Conservation (phyloP, 92 coral and sea anemone genomes). For the Umimayanthus kanabou region DNA sequence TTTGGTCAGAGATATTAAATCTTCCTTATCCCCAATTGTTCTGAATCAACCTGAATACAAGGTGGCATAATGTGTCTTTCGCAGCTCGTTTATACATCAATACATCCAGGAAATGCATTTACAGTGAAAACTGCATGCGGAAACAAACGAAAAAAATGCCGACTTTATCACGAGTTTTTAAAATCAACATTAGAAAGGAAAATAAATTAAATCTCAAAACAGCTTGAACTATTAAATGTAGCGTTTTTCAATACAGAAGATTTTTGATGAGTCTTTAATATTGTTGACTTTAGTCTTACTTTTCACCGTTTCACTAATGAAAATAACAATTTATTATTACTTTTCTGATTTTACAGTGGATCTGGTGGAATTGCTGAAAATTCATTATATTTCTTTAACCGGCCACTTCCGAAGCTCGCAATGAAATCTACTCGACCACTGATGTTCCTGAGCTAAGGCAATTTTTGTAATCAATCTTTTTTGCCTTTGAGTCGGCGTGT, state of each 20-base stretch:
- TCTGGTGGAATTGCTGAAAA: too few species aligned
- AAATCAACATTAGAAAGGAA: background rate
- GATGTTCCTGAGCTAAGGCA: background rate
- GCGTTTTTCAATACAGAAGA: background rate
- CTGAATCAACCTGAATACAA: background rate
- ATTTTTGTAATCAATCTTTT: too few species aligned
- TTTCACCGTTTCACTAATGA: background rate
- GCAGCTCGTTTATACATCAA: background rate
- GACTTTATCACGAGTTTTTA: background rate
- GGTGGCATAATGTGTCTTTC: background rate
- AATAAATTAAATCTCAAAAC: background rate
- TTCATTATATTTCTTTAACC: too few species aligned
- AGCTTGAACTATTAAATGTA: background rate
- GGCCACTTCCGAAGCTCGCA: too few species aligned
- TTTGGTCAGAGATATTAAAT: constrained; percentile 9
- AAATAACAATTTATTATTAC: too few species aligned
- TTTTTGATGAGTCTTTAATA: background rate
- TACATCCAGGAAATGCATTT: background rate
- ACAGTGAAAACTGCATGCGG: background rate
- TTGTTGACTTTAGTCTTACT: background rate
- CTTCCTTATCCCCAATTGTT: background rate
- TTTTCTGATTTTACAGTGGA: too few species aligned
- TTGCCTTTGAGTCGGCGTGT: background rate
- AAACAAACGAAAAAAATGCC: constrained; percentile 11
- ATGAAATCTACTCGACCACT: too few species aligned